Conservation (phyloP, 2,113 vertebrate genomes). For the Megaleporinus macrocephalus region DNA sequence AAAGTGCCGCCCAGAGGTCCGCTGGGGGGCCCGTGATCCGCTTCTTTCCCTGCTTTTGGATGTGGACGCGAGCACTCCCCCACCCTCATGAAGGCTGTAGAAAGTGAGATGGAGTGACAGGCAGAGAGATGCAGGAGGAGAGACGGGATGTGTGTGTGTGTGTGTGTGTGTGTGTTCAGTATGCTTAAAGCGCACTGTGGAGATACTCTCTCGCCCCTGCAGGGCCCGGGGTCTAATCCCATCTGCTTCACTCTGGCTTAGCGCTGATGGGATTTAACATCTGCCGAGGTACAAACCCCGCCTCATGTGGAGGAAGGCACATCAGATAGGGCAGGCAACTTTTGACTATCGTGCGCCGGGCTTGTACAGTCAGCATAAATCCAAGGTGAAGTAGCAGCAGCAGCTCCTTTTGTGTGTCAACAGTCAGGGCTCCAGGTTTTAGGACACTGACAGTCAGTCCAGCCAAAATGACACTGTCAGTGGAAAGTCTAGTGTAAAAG, state of each 20-base stretch:
- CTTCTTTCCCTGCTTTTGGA: neutral
- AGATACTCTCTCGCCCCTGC: slow-evolving; percentile 5
- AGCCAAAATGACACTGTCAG: neutral
- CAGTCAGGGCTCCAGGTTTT: neutral
- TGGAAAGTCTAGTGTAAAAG: neutral
- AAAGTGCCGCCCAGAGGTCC: neutral
- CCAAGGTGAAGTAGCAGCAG: neutral
- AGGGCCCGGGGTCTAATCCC: slow-evolving; percentile 39
- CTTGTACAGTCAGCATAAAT: slow-evolving; percentile 4
- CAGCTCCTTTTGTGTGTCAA: neutral
- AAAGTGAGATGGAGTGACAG: neutral
- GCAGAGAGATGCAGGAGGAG: neutral
- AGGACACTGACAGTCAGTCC: neutral
- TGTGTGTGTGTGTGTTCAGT: slow-evolving; percentile 13
- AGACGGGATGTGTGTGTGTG: neutral
- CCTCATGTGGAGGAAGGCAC: slow-evolving; percentile 1
- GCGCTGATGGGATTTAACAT: slow-evolving; percentile 30
- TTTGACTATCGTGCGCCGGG: neutral
- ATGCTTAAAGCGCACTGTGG: slow-evolving; percentile 13
- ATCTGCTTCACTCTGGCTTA: slow-evolving; percentile 42
- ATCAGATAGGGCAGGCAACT: slow-evolving; percentile 31
- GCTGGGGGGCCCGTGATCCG: neutral
- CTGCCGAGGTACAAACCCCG: slow-evolving; percentile 28
- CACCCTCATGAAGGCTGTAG: neutral
- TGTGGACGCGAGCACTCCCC: neutral